A percentile compares a stretch with the other conserved stretches of the same genome.
Conservation (phyloP, 2,113 vertebrate genomes). For the Caretta caretta region DNA sequence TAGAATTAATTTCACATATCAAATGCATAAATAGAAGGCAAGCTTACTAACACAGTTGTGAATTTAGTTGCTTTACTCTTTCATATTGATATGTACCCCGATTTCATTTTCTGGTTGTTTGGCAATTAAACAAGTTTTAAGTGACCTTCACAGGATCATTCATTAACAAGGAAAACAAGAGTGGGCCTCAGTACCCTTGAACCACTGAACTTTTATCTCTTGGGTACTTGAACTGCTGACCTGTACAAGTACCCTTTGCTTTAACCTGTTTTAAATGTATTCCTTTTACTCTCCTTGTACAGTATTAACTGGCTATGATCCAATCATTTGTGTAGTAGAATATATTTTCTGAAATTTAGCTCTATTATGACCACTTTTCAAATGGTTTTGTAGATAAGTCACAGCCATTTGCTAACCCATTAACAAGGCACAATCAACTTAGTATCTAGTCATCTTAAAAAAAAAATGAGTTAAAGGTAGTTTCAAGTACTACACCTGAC, state of each 20-base stretch:
- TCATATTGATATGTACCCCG: not conserved
- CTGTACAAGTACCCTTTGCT: constrained; percentile 19
- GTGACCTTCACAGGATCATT: constrained; percentile 22
- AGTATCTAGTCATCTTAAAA: not conserved
- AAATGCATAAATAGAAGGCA: not conserved
- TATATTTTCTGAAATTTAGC: not conserved
- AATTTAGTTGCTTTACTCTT: not conserved
- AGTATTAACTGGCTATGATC: not conserved
- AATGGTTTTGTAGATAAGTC: not conserved
- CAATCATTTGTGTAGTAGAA: not conserved
- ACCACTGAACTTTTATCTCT: constrained; percentile 29
- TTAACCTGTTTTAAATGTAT: not conserved
- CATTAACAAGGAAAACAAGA: constrained; percentile 43
- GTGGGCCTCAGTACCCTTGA: not conserved
- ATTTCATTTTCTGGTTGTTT: not conserved
- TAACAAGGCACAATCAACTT: not conserved
- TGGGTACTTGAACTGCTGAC: constrained; percentile 3
- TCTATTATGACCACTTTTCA: not conserved
- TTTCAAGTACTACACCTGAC: not conserved
- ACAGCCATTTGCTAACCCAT: not conserved
- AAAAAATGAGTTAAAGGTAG: not conserved
- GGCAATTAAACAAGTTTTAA: constrained; percentile 35
- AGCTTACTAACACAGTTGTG: not conserved
- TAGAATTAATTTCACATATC: not conserved
- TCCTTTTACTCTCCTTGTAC: not conserved